These are phyloP conservation scores for Anabas testudineus DNA, from an alignment of 2,797 vertebrate species.

Conservation along the genomic window DNA sequence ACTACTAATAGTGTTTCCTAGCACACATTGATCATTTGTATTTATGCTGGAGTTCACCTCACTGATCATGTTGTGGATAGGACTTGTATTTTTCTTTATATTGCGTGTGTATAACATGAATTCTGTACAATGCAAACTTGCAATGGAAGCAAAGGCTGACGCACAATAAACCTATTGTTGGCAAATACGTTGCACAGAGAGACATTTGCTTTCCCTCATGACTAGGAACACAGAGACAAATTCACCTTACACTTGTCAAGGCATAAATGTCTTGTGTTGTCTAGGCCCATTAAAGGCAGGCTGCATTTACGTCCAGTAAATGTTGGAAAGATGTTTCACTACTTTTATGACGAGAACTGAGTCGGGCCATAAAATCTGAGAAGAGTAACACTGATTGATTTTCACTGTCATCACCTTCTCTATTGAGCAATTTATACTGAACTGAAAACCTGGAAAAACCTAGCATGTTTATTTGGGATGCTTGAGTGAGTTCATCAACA, in stretches of 20 bases:
- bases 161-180: too few species aligned
- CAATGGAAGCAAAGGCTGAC: too few species aligned
- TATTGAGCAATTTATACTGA: background rate
- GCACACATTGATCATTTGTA: too few species aligned
- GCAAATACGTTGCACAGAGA: too few species aligned
- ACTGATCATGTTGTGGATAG: too few species aligned
- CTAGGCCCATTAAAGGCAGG: background rate
- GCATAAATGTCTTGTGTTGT: background rate
- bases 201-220: background rate
- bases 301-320: background rate
- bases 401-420: background rate
- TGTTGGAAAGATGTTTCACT: constrained; percentile 1
- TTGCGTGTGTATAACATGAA: too few species aligned
- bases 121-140: too few species aligned
- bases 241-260: background rate
- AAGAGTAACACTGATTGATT: background rate
- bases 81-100: too few species aligned
- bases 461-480: background rate
- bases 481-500: too few species aligned
- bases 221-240: background rate
- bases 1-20: too few species aligned
- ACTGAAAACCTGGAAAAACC: background rate
- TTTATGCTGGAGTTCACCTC: too few species aligned
- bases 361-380: background rate
- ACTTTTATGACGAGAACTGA: constrained; percentile 4